Evolutionary conservation across 2,113 vertebrate species (phyloP), one percentile per base, ranked within the genome.

Genomic region (Notothenia coriiceps): DNA sequence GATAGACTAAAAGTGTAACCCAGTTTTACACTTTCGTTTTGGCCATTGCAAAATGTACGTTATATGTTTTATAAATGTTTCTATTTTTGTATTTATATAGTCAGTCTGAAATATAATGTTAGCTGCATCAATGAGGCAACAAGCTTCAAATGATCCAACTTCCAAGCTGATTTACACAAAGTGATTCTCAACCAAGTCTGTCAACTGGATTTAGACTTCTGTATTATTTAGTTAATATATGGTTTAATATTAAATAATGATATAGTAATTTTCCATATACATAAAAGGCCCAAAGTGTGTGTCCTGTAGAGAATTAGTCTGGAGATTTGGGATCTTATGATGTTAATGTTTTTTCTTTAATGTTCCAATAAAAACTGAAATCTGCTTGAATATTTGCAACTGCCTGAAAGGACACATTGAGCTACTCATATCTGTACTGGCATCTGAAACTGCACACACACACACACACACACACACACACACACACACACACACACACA

Each of bases 401-500:
- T 47, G 17, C 15, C 47, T 61, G 18, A 80, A 77, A 70, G 77
- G 71, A 51, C 14, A 13, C 67, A 63, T 2, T 33, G 25, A 77
- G 54, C 7, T 0, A 2, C 25, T 20, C 33, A 0, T 18, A 65
- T 80, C 72, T 55, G 12, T 40, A 9, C 1, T 6, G 2, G 55
- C 64, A 61, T 71, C 67, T 82, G 10, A 55, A 51, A 22, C 13
- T 22, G 22, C 22, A 22, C 1, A 73, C 66, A 68, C 59, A 60
- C 67, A 63, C 14, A 13, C 60, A 75, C 25, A 29, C 25, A 29
- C 25, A 29, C 25, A 29, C 25, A 29, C 25, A 29, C 25, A 29
- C 25, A 25, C 25, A 25, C 25, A 25, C 25, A 25, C 25, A 25
- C 25, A 25, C 25, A 25, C 25, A 25, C 25, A 25, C 25, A 25